Evolutionary conservation across 2,113 vertebrate genomes (phyloP), one percentile per base, ranked within the genome.

Genomic region (Callaeas wilsoni): DNA sequence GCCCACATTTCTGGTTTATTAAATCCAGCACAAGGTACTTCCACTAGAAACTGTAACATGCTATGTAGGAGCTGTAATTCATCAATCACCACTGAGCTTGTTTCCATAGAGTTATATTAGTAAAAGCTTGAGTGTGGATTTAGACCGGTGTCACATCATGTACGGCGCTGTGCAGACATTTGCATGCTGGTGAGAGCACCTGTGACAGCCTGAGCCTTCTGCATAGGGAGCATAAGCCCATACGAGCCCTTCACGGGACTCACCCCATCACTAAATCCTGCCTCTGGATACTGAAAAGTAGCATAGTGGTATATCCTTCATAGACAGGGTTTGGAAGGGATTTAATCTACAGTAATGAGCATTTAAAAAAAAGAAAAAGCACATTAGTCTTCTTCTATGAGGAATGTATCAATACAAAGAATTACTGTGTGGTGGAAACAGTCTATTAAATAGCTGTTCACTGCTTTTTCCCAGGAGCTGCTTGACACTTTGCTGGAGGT

Each of bases 41-140:
- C 75, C 83, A 93, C 33, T 80, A 83, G 64, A 90, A 93, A 63
- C 35, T 55, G 76, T 47, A 91, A 35, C 1, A 0, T 10, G 10
- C 77, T 68, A 13, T 5, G 52, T 68, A 87, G 89, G 94, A 94
- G 85, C 91, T 87, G 86, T 44, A 96, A 95, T 52, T 87, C 91
- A 89, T 81, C 95, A 86, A 33, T 91, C 84, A 90, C 8, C 82
- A 6, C 90, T 3, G 55, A 75, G 87, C 91, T 87, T 56, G 94
- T 96, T 95, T 96, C 87, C 94, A 96, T 91, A 94, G 91, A 89
- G 91, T 94, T 94, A 8, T 42, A 85, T 87, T 85, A 83, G 82
- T 46, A 41, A 73, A 94, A 91, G 78, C 74, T 4, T 4, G 73
- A 60, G 78, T 63, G 91, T 90, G 78, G 87, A 55, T 93, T 85